These are phyloP conservation scores for Entosphenus tridentatus DNA, from an alignment of 2,113 vertebrate species.

Conservation along the genomic window DNA sequence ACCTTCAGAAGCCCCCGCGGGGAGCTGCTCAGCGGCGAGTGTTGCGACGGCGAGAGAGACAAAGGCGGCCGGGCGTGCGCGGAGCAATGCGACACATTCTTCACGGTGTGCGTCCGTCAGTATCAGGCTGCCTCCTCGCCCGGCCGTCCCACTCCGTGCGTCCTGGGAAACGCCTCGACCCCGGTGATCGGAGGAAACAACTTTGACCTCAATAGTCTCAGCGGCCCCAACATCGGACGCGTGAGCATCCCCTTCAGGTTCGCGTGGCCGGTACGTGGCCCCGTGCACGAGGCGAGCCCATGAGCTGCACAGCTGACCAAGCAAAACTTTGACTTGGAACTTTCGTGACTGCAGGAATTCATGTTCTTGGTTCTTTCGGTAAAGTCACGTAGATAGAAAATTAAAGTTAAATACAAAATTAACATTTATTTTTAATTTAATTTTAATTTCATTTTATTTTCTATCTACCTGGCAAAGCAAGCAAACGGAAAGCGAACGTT, in stretches of 20 bases:
- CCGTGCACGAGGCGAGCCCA: neutral
- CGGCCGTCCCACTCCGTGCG: neutral
- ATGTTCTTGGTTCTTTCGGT: too few species aligned
- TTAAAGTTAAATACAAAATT: too few species aligned
- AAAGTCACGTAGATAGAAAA: too few species aligned
- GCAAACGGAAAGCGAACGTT: too few species aligned
- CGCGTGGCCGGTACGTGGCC: slow-evolving; percentile 1
- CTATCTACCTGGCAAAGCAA: too few species aligned
- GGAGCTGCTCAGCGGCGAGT: neutral
- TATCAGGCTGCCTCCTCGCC: neutral
- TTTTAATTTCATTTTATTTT: too few species aligned
- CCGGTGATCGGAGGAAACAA: neutral
- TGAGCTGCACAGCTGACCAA: too few species aligned
- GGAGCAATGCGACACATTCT: slow-evolving; percentile 1
- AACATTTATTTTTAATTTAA: too few species aligned
- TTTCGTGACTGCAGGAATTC: too few species aligned
- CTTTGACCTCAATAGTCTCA: slow-evolving; percentile 2
- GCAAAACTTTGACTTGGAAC: too few species aligned
- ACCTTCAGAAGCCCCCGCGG: slow-evolving; percentile 2
- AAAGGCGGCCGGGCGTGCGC: neutral
- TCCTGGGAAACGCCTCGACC: neutral
- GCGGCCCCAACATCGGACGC: neutral
- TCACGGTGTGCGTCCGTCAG: neutral
- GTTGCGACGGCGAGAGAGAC: neutral
- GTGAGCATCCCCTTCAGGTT: slow-evolving; percentile 1